Evolutionary conservation across 2,113 vertebrate genomes (phyloP).

Genomic region (Gambusia holbrooki): DNA sequence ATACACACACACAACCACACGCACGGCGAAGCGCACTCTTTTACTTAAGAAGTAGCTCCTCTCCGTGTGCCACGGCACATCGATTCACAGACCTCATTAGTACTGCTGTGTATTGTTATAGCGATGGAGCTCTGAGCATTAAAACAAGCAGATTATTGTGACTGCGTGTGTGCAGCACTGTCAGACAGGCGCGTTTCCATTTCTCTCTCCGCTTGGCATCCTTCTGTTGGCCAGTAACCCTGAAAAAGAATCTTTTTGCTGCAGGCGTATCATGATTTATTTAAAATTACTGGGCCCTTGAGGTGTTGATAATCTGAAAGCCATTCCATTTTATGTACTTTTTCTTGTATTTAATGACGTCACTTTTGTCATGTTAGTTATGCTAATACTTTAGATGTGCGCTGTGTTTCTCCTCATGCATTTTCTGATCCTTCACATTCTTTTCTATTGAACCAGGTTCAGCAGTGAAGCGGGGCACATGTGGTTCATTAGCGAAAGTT

Average conservation of each 20-base stretch:
- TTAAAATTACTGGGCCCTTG: slow-evolving; percentile 79
- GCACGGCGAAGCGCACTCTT: slow-evolving; percentile 38
- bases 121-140: slow-evolving; percentile 73
- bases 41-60: slow-evolving; percentile 64
- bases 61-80: slow-evolving; percentile 67
- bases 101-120: slow-evolving; percentile 74
- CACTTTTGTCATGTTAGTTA: slow-evolving; percentile 28
- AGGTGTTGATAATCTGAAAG: slow-evolving; percentile 78
- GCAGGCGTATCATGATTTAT: slow-evolving; percentile 84
- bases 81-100: slow-evolving; percentile 81
- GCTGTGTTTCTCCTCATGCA: neutral
- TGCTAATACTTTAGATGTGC: slow-evolving; percentile 5
- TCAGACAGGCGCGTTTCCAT: slow-evolving; percentile 20
- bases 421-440: neutral
- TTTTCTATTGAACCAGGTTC: neutral
- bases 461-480: neutral
- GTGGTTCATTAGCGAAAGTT: neutral
- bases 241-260: slow-evolving; percentile 79
- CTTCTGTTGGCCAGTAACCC: slow-evolving; percentile 71
- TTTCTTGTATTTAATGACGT: slow-evolving; percentile 41
- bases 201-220: slow-evolving; percentile 57
- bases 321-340: slow-evolving; percentile 75
- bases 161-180: slow-evolving; percentile 24
- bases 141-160: slow-evolving; percentile 69
- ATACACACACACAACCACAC: slow-evolving; percentile 54